phyloP scores from a whole-genome alignment of 2,888 invertebrate genomes.

The Philonicus albiceps region DNA sequence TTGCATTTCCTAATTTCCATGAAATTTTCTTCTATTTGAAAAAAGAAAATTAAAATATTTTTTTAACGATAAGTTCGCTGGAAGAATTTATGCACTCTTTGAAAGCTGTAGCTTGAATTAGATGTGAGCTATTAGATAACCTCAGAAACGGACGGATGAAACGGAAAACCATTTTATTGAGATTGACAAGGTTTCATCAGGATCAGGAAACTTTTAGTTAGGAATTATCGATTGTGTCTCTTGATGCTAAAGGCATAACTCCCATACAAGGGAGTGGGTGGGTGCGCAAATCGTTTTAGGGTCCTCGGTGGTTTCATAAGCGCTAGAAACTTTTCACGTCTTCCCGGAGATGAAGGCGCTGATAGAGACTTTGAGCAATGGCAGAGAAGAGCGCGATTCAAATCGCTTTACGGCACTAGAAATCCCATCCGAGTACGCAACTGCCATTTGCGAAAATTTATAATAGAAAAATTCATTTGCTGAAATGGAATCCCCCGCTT shows the following conservation, averaged over 20 bases:
- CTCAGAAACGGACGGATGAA: background rate
- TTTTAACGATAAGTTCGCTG: too few species aligned
- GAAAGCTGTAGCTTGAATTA: background rate
- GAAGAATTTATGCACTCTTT: background rate
- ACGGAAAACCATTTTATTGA: background rate
- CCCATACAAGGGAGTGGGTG: background rate
- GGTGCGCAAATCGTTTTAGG: background rate
- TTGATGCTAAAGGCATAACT: background rate
- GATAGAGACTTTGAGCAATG: background rate
- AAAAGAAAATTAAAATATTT: too few species aligned
- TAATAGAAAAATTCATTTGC: conserved; percentile 45
- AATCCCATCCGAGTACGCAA: conserved; percentile 7
- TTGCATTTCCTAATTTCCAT: too few species aligned
- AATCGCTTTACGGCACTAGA: conserved; percentile 13
- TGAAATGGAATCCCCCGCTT: conserved; percentile 44
- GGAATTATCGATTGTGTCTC: background rate
- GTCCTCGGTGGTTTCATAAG: background rate
- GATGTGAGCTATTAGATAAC: background rate
- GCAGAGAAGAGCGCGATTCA: background rate
- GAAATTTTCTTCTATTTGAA: too few species aligned
- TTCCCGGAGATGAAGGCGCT: background rate
- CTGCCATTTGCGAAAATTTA: conserved; percentile 43
- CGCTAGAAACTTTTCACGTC: background rate
- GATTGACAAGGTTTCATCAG: background rate
- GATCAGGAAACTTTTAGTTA: background rate